Percentiles rank a stretch among this genome's conserved stretches.
Conservation (phyloP, 2,888 invertebrate species). For the Melanostoma mellinum region DNA sequence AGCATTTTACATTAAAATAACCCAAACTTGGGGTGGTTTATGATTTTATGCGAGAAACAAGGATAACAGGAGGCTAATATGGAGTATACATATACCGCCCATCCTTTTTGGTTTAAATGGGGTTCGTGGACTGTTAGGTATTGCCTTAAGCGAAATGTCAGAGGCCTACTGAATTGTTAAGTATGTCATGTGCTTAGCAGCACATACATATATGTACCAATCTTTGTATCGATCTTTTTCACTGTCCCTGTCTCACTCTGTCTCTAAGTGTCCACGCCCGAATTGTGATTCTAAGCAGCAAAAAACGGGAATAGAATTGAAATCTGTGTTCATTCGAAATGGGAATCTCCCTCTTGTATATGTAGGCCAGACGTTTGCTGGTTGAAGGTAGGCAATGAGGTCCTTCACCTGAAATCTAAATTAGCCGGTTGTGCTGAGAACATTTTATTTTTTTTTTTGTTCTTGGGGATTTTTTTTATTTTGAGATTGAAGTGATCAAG, state of each 20-base stretch:
- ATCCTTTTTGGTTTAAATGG: background rate
- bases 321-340: background rate
- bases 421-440: conserved; percentile 36
- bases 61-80: conserved; percentile 12
- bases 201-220: background rate
- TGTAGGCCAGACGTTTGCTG: conserved; percentile 62
- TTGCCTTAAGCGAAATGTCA: conserved; percentile 4
- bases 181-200: conserved; percentile 44
- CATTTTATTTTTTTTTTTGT: conserved; percentile 7
- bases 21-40: background rate
- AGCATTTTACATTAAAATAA: conserved; percentile 27
- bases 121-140: background rate
- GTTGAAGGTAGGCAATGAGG: conserved; percentile 27
- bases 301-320: conserved; percentile 4
- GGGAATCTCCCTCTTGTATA: conserved; percentile 41
- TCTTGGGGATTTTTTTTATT: conserved; percentile 8
- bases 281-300: background rate
- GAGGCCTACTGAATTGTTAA: conserved; percentile 53
- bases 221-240: conserved; percentile 44
- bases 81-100: background rate
- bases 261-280: conserved; percentile 15
- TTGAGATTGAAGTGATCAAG: conserved; percentile 46
- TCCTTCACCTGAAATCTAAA: conserved; percentile 67
- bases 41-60: conserved; percentile 3
- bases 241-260: conserved; percentile 11